Percentiles rank a stretch among this genome's conserved stretches.
Evolutionary conservation across 2,888 invertebrate genomes (phyloP).

Genomic region (Sminthurides aquaticus): DNA sequence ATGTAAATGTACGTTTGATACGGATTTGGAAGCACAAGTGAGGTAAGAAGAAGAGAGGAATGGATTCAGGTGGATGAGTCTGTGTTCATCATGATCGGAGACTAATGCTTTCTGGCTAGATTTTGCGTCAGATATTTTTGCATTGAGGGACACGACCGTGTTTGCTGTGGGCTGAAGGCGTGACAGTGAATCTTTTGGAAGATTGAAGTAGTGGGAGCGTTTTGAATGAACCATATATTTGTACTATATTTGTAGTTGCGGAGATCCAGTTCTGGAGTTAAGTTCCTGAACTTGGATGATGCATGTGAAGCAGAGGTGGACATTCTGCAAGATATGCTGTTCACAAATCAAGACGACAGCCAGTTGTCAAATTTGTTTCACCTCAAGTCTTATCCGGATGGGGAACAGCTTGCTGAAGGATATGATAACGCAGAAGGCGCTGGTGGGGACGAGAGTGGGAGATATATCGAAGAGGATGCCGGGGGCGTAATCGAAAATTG

Average conservation of each 20-base stretch:
- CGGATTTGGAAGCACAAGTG: no score
- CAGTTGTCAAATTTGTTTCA: constrained; percentile 26
- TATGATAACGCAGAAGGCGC: background rate
- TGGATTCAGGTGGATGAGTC: no score
- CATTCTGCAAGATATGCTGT: constrained; percentile 58
- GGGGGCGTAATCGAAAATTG: background rate
- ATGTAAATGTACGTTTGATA: background rate
- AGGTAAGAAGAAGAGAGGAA: no score
- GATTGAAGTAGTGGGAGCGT: no score
- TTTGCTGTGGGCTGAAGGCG: no score
- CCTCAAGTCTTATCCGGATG: constrained; percentile 23
- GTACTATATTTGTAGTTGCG: background rate
- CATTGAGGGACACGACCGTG: no score
- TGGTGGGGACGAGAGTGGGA: background rate
- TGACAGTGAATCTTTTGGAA: no score
- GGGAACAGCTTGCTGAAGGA: background rate
- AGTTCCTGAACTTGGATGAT: constrained; percentile 67
- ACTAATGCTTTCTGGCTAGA: no score
- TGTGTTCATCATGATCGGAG: no score
- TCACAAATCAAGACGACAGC: constrained; percentile 37
- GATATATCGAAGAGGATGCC: constrained; percentile 9
- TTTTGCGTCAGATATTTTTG: no score
- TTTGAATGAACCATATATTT: background rate
- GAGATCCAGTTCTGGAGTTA: constrained; percentile 50
- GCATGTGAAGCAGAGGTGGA: constrained; percentile 62